Percentiles rank a stretch among this genome's conserved stretches.
phyloP scores from a whole-genome alignment of 2,888 invertebrate genomes.

The Cephonodes hylas region DNA sequence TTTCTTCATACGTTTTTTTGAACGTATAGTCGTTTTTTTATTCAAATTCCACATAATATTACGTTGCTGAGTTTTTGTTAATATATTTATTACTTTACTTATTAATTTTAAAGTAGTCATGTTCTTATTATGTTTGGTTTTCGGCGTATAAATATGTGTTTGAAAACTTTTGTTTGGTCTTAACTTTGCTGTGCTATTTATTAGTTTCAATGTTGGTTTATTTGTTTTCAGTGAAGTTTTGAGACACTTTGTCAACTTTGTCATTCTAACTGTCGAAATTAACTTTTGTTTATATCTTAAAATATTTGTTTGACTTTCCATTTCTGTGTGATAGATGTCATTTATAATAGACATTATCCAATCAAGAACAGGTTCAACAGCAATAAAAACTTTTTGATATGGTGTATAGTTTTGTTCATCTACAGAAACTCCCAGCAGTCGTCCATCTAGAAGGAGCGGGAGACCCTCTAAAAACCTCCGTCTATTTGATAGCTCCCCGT shows the following conservation, averaged over 20 bases:
- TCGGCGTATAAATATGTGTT: not conserved
- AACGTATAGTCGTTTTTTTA: not conserved
- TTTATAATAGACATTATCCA: slow-evolving; percentile 38
- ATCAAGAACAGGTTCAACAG: slow-evolving; percentile 35
- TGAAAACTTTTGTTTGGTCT: not conserved
- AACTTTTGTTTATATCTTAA: not conserved
- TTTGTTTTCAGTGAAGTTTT: not conserved
- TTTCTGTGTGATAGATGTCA: not conserved
- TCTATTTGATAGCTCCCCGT: slow-evolving; percentile 18
- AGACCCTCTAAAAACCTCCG: slow-evolving; percentile 42
- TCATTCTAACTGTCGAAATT: too few species aligned
- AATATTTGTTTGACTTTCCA: not conserved
- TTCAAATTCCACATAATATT: not conserved
- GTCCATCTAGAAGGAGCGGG: slow-evolving; percentile 46
- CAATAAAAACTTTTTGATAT: slow-evolving; percentile 36
- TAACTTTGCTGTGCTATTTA: not conserved
- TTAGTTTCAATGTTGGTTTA: not conserved
- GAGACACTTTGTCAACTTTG: not conserved
- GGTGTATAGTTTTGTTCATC: slow-evolving; percentile 26
- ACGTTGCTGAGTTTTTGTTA: not conserved
- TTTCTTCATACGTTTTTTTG: not conserved
- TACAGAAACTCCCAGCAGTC: slow-evolving; percentile 41
- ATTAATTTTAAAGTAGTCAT: not conserved
- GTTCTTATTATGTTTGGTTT: not conserved
- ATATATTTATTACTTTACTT: not conserved